Evolutionary conservation across 2,888 invertebrate species (phyloP).

Genomic region (Monopis laevigella): DNA sequence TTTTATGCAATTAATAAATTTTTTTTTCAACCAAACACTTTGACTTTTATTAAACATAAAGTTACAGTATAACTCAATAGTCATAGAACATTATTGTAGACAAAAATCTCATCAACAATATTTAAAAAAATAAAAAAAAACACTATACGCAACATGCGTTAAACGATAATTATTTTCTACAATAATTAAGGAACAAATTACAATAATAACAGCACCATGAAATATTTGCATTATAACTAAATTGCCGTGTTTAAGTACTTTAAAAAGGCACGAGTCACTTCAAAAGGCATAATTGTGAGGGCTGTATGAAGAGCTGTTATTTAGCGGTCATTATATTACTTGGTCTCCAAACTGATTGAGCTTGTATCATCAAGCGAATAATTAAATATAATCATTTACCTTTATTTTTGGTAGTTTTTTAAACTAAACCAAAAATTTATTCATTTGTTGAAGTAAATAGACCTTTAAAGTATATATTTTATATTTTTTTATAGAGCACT

Average conservation of each 20-base stretch:
- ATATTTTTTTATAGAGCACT: too few species aligned
- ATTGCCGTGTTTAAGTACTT: constrained; percentile 5
- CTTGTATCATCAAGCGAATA: constrained; percentile 2
- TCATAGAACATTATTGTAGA: too few species aligned
- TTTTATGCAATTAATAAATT: not conserved
- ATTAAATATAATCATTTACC: constrained; percentile 6
- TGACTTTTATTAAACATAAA: not conserved
- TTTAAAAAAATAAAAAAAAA: too few species aligned
- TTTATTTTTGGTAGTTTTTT: too few species aligned
- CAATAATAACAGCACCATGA: constrained; percentile 1
- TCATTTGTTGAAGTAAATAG: too few species aligned
- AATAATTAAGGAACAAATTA: not conserved
- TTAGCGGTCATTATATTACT: constrained; percentile 45
- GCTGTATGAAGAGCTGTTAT: constrained; percentile 34
- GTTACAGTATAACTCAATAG: too few species aligned
- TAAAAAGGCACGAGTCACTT: constrained; percentile 8
- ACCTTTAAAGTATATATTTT: too few species aligned
- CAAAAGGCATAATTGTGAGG: constrained; percentile 3
- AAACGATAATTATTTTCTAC: too few species aligned
- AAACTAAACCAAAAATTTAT: too few species aligned
- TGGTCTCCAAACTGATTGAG: constrained; percentile 12
- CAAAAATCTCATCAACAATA: too few species aligned
- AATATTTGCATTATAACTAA: constrained; percentile 4
- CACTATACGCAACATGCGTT: too few species aligned
- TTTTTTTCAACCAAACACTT: not conserved